Evolutionary conservation across 2,888 invertebrate genomes (phyloP).

Genomic region (Athalia cordata): DNA sequence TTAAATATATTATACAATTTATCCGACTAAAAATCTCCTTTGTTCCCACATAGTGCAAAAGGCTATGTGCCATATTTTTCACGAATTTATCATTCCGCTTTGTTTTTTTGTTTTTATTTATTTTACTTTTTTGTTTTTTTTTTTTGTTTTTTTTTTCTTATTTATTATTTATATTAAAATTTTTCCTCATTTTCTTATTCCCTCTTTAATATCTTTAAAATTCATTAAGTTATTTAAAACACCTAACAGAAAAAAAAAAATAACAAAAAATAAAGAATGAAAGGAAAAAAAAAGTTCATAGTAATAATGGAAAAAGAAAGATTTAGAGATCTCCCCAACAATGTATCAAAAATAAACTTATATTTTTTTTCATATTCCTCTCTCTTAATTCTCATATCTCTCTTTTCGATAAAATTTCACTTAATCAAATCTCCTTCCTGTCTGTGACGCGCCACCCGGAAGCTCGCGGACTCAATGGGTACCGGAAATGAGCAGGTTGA

Average conservation of each 20-base stretch:
- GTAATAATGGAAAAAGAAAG: constrained; percentile 57
- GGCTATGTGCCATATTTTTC: constrained; percentile 58
- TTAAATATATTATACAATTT: constrained; percentile 73
- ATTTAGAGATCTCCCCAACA: constrained; percentile 70
- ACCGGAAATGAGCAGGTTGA: neutral
- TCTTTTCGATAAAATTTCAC: constrained; percentile 47
- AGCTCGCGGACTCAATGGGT: constrained; percentile 13
- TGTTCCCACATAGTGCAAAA: constrained; percentile 67
- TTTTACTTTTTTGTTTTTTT: constrained; percentile 51
- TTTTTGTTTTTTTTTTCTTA: constrained; percentile 39
- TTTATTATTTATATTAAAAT: constrained; percentile 41
- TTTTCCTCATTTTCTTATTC: constrained; percentile 28
- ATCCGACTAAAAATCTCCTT: constrained; percentile 68
- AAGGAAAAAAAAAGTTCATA: constrained; percentile 48
- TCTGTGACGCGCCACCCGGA: constrained; percentile 44
- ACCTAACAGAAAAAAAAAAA: constrained; percentile 68
- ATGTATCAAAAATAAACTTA: constrained; percentile 74
- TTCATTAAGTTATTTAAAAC: constrained; percentile 71
- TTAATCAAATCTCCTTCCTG: constrained; percentile 53
- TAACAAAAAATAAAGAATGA: constrained; percentile 66
- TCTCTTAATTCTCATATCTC: constrained; percentile 50
- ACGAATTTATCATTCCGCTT: constrained; percentile 43
- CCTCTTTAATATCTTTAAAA: constrained; percentile 68
- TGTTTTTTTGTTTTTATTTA: neutral
- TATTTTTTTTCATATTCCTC: constrained; percentile 53